Percentiles rank a stretch among this genome's conserved stretches.
These are phyloP conservation scores for Lanius ludovicianus DNA, from an alignment of 2,113 vertebrate species.

Conservation along the genomic window DNA sequence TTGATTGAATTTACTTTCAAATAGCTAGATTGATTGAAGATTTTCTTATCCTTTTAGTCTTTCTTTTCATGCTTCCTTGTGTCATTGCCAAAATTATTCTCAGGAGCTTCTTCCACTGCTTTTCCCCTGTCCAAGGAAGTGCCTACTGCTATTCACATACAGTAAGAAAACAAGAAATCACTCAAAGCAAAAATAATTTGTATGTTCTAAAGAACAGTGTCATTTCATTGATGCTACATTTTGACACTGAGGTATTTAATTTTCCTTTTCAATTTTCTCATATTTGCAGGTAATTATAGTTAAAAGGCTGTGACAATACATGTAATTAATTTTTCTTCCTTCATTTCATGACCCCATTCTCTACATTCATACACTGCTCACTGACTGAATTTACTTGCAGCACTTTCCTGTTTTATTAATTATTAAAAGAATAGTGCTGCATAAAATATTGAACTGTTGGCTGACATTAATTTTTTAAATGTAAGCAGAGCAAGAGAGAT, in stretches of 20 bases:
- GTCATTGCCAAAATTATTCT: background rate
- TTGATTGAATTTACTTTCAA: background rate
- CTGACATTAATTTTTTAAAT: constrained; percentile 63
- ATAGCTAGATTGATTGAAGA: background rate
- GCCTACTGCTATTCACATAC: background rate
- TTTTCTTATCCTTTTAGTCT: background rate
- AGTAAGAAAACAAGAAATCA: background rate
- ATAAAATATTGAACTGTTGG: constrained; percentile 70
- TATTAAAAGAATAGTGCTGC: constrained; percentile 66
- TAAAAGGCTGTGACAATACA: constrained; percentile 42
- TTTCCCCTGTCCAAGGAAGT: background rate
- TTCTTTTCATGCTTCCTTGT: background rate
- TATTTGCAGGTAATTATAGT: constrained; percentile 57
- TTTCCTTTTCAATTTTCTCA: constrained; percentile 41
- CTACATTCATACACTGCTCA: background rate
- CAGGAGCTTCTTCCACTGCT: background rate
- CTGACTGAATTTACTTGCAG: constrained; percentile 57
- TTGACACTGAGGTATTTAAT: constrained; percentile 11
- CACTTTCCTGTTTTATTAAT: constrained; percentile 57
- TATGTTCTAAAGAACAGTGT: background rate
- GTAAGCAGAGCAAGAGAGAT: constrained; percentile 22
- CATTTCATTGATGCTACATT: background rate
- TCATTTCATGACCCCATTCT: constrained; percentile 40
- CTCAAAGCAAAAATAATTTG: background rate
- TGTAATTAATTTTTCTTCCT: constrained; percentile 59